Percentiles rank a stretch among this genome's conserved stretches.
Evolutionary conservation across 2,113 vertebrate species (phyloP).

Genomic region (Sylvietta virens): DNA sequence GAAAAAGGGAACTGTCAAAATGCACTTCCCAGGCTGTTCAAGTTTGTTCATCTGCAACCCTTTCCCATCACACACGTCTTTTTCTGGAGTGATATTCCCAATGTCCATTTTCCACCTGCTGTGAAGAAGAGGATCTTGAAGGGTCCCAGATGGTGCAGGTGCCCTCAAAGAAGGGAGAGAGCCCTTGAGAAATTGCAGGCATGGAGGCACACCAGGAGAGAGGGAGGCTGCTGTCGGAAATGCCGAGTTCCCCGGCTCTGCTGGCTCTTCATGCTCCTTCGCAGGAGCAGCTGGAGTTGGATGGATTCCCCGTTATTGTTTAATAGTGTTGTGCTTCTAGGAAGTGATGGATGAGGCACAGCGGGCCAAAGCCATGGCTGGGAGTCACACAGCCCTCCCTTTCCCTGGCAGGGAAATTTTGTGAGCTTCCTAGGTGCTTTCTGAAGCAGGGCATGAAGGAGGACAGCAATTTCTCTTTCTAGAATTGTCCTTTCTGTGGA

Average conservation of each 20-base stretch:
- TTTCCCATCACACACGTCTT: background rate
- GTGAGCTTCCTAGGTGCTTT: background rate
- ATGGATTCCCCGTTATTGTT: background rate
- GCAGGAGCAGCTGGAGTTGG: background rate
- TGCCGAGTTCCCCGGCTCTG: background rate
- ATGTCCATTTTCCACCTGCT: background rate
- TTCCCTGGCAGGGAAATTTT: background rate
- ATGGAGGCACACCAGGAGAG: background rate
- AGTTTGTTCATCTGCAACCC: rapidly evolving
- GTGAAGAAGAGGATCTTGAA: background rate
- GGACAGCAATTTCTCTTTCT: background rate
- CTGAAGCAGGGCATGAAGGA: background rate
- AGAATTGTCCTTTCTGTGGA: background rate
- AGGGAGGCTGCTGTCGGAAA: background rate
- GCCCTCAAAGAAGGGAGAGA: background rate
- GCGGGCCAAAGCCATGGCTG: background rate
- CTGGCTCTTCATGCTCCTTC: background rate
- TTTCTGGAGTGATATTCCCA: background rate
- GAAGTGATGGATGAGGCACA: constrained; percentile 16
- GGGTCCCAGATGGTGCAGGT: background rate
- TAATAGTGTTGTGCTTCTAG: background rate
- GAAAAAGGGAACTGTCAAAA: background rate
- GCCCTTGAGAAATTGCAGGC: no score
- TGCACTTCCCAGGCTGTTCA: background rate
- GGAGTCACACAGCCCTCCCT: background rate